Evolutionary conservation across 1,140 invertebrate genomes (phyloP).

Genomic region (Ooceraea biroi): DNA sequence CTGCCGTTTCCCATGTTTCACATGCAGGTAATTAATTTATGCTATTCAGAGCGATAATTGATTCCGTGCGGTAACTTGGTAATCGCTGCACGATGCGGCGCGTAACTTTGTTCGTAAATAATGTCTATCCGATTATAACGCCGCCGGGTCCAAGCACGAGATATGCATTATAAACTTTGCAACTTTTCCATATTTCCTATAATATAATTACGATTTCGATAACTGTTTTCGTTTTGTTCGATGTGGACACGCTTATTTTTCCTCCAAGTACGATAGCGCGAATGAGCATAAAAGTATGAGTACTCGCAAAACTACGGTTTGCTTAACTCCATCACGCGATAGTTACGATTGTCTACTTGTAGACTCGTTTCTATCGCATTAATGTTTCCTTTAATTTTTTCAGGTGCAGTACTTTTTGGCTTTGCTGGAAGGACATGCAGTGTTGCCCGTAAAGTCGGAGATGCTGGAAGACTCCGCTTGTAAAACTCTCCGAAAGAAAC

Average conservation of each 20-base stretch:
- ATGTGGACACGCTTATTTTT: no score
- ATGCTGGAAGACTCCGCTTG: slow-evolving; percentile 79
- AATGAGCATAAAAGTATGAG: no score
- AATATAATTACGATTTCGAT: not conserved
- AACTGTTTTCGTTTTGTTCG: not conserved
- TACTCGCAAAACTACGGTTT: no score
- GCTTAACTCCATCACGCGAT: no score
- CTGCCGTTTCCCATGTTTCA: slow-evolving; percentile 91
- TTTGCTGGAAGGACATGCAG: slow-evolving; percentile 84
- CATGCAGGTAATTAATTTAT: slow-evolving; percentile 87
- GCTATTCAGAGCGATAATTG: slow-evolving; percentile 7
- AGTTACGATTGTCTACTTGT: no score
- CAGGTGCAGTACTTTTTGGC: slow-evolving; percentile 88
- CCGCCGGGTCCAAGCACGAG: not conserved
- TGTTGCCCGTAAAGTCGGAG: slow-evolving; percentile 83
- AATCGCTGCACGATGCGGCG: not conserved
- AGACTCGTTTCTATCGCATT: not conserved
- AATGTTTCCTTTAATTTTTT: slow-evolving; percentile 59
- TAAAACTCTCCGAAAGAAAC: slow-evolving; percentile 72
- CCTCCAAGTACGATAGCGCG: no score
- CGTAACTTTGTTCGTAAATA: not conserved
- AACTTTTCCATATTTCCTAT: not conserved
- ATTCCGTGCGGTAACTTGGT: not conserved
- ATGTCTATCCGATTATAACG: not conserved
- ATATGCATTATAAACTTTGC: not conserved